Conservation (phyloP, 2,797 vertebrate species). For the Glossophaga mutica region DNA sequence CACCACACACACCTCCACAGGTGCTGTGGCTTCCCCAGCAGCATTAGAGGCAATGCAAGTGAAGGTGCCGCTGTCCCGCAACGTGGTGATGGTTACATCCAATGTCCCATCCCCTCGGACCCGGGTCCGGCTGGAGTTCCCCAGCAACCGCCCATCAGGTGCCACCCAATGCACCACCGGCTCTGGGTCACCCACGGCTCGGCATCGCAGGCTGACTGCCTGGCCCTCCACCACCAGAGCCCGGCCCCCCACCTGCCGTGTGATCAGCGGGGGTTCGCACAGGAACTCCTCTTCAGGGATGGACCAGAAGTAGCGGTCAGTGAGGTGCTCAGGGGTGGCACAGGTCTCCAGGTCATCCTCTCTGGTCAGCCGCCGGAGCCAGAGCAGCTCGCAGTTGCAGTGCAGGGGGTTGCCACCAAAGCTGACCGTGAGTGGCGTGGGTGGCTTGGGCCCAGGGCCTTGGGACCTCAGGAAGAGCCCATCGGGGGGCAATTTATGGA, state of each 20-base stretch:
- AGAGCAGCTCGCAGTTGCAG: slow-evolving; percentile 95
- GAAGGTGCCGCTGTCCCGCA: slow-evolving; percentile 93
- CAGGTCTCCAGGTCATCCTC: slow-evolving; percentile 96
- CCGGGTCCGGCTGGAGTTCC: slow-evolving; percentile 90
- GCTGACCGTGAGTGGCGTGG: slow-evolving; percentile 89
- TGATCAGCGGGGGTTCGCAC: slow-evolving; percentile 92
- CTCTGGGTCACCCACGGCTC: slow-evolving; percentile 92
- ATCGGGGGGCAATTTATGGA: slow-evolving; percentile 93
- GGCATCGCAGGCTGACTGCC: slow-evolving; percentile 90
- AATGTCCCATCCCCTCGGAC: slow-evolving; percentile 91
- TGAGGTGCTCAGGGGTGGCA: slow-evolving; percentile 92
- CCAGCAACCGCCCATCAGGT: slow-evolving; percentile 92
- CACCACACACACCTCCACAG: slow-evolving; percentile 90
- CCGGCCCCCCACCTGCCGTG: slow-evolving; percentile 84
- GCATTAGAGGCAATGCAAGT: slow-evolving; percentile 96
- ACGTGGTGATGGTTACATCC: slow-evolving; percentile 93
- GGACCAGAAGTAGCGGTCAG: slow-evolving; percentile 95
- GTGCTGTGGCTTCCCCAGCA: slow-evolving; percentile 91
- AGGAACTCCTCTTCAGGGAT: slow-evolving; percentile 96
- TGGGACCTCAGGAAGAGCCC: slow-evolving; percentile 92
- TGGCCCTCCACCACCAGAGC: slow-evolving; percentile 93
- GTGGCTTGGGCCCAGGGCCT: slow-evolving; percentile 82
- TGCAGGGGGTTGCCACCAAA: slow-evolving; percentile 95
- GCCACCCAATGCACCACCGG: slow-evolving; percentile 93
- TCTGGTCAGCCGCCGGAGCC: slow-evolving; percentile 90